phyloP scores from a whole-genome alignment of 64 coral and sea anemone genomes.

The Orbicella faveolata region DNA sequence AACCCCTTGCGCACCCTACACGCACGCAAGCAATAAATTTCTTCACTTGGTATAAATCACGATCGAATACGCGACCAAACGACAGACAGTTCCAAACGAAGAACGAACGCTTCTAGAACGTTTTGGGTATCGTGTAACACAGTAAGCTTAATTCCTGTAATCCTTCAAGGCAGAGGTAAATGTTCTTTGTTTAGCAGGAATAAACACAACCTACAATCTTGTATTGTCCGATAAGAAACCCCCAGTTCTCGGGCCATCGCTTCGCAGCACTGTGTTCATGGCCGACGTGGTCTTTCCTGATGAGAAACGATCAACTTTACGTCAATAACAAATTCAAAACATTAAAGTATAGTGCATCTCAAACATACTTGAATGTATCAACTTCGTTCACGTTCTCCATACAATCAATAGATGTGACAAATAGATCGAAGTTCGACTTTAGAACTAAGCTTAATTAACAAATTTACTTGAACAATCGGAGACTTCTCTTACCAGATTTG shows the following conservation, averaged over 20 bases:
- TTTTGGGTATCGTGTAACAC: not conserved
- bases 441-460: not conserved
- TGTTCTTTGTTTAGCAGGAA: not conserved
- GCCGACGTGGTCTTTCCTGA: slow-evolving; percentile 94
- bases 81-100: not conserved
- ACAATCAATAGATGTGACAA: not conserved
- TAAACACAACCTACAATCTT: slow-evolving; percentile 67
- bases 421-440: not conserved
- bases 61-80: not conserved
- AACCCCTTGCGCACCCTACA: not conserved
- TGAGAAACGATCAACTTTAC: not conserved
- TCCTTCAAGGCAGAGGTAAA: not conserved
- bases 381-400: not conserved
- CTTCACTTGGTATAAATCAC: no score
- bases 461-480: not conserved
- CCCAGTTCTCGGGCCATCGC: slow-evolving; percentile 92
- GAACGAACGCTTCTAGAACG: not conserved
- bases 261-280: slow-evolving; percentile 84
- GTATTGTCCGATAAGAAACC: slow-evolving; percentile 93
- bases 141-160: not conserved
- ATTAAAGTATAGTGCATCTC: not conserved
- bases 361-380: not conserved
- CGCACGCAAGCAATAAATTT: not conserved
- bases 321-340: not conserved
- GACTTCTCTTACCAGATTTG: slow-evolving; percentile 87